Percentiles rank a stretch among this genome's conserved stretches.
phyloP scores from a whole-genome alignment of 2,888 invertebrate species.

The Watsonalla cultraria region DNA sequence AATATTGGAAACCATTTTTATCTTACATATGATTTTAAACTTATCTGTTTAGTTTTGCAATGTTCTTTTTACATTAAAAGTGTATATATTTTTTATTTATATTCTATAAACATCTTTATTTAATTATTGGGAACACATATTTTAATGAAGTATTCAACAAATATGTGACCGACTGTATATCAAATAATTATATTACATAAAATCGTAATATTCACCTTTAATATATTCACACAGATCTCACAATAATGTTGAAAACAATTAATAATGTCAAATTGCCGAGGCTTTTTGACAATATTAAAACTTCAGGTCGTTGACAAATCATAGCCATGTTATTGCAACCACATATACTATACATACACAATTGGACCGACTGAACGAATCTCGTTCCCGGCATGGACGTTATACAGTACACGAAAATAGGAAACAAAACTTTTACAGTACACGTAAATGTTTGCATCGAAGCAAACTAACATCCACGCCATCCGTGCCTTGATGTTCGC shows the following conservation, averaged over 20 bases:
- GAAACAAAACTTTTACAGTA: background rate
- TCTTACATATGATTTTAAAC: too few relatives aligned
- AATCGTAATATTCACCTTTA: slow-evolving; percentile 59
- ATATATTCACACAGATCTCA: slow-evolving; percentile 23
- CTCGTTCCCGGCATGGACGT: background rate
- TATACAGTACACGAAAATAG: background rate
- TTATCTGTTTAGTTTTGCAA: too few relatives aligned
- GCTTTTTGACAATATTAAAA: slow-evolving; percentile 11
- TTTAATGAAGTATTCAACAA: background rate
- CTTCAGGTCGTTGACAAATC: slow-evolving; percentile 28
- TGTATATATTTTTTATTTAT: too few relatives aligned
- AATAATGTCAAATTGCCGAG: slow-evolving; percentile 7
- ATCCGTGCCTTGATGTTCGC: slow-evolving; percentile 8
- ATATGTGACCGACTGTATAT: slow-evolving; percentile 13
- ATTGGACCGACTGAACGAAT: slow-evolving; percentile 25
- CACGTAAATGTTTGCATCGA: background rate
- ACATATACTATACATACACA: slow-evolving; percentile 29
- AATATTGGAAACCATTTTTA: too few relatives aligned
- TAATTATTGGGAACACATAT: too few relatives aligned
- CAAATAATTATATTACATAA: slow-evolving; percentile 39
- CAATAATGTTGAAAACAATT: slow-evolving; percentile 31
- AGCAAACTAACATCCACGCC: slow-evolving; percentile 5
- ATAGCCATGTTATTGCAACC: slow-evolving; percentile 30
- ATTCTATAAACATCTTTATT: too few relatives aligned
- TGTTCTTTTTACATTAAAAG: too few relatives aligned